Base-by-base conservation (phyloP, 1,140 invertebrate genomes). In the Orussus abietinus region DNA sequence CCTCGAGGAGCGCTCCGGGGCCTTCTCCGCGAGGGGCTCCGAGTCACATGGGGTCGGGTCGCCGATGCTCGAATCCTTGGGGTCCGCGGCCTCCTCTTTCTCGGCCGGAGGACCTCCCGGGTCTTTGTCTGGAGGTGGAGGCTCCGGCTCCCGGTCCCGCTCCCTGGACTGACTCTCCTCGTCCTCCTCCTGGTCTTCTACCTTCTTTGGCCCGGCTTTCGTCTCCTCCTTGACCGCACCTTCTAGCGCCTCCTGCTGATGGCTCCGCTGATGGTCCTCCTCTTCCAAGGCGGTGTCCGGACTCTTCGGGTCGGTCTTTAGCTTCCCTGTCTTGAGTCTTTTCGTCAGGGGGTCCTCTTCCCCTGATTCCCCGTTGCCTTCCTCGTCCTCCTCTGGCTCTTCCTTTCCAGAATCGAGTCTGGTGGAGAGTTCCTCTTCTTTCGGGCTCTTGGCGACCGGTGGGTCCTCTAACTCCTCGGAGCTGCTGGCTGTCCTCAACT, bases 111-210 rank as follows among this genome's bases (percentile, higher is more conserved):
- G 25, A 12, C 53, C 60, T 33, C 51, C 58, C 10, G 58, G 51
- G 25, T 66, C 56, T 34, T 56, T 53, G 21, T 57, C 47, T 19
- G 60, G 35, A 57, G 64, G 66, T 47, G 68, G 68, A 10, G 68
- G 64, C 22, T 71, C 69, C 10, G 66, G 68, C 46, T 70, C 69
- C 12, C 66, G 53, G 42, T 73, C 70, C 5, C 67, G 55, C 40
- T 70, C 70, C 7, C 66, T 63, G 3, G 67, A 68, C 26, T 66
- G 61, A 40, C 66, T 66, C 36, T 64, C 63, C 38, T 69, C 66
- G 48, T 72, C 56, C 34, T 68, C 62, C 32, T 64, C 63, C 28
- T 57, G 57, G 38, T 59, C 45, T 17, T 51, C 46, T 31, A 41
- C 35, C 34, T 49, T 45, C 38, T 14, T n/a, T n/a, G n/a, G n/a